Evolutionary conservation across 2,797 vertebrate genomes (phyloP).

Genomic region (Hypotaenidia philippensis): DNA sequence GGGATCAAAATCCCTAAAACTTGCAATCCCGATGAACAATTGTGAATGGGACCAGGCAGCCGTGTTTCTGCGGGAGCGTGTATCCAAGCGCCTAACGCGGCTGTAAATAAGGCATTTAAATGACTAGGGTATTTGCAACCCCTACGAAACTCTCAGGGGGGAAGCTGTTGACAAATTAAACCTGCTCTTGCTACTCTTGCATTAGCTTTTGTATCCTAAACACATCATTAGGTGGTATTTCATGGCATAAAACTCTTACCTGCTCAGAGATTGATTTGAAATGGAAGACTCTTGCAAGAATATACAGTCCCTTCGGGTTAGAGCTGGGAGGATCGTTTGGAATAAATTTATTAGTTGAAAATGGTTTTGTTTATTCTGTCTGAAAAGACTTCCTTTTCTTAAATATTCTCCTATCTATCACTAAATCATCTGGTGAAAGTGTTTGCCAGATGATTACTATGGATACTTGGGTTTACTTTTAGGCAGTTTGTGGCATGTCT

Average conservation of each 20-base stretch:
- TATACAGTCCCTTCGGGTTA: slow-evolving; percentile 41
- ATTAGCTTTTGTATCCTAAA: slow-evolving; percentile 66
- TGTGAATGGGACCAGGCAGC: neutral
- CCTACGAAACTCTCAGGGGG: slow-evolving; percentile 42
- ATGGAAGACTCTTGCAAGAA: slow-evolving; percentile 44
- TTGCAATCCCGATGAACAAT: neutral
- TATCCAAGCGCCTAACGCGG: slow-evolving; percentile 9
- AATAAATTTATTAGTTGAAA: slow-evolving; percentile 39
- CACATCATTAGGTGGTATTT: slow-evolving; percentile 64
- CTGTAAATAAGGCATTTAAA: slow-evolving; percentile 66
- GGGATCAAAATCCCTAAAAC: neutral
- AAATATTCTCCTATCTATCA: slow-evolving; percentile 12
- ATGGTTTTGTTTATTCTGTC: neutral
- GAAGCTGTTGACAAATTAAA: slow-evolving; percentile 70
- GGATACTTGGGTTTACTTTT: neutral
- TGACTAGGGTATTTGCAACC: slow-evolving; percentile 34
- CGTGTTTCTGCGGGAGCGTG: neutral
- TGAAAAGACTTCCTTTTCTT: slow-evolving; percentile 22
- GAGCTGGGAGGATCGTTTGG: neutral
- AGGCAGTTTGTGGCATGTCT: neutral
- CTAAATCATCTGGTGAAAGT: slow-evolving; percentile 15
- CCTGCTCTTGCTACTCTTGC: slow-evolving; percentile 25
- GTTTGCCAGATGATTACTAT: neutral
- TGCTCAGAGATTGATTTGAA: slow-evolving; percentile 59
- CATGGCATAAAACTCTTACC: slow-evolving; percentile 62